Evolutionary conservation across 2,113 vertebrate species (phyloP).

Genomic region (Sphaerodactylus townsendi): DNA sequence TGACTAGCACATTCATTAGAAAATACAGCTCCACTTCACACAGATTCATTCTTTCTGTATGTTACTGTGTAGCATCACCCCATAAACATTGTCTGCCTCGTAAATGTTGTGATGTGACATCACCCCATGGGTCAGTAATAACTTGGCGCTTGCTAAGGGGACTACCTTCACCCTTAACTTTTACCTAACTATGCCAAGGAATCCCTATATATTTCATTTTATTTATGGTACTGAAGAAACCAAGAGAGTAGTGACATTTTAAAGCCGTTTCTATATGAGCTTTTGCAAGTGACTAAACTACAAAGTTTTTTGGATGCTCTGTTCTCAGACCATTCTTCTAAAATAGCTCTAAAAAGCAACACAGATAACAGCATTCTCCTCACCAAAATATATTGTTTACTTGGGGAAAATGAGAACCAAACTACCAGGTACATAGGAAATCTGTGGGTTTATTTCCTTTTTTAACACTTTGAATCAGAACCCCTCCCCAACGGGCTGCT

Average conservation of each 20-base stretch:
- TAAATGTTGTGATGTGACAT: no score
- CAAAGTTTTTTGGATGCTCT: background rate
- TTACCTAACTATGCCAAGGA: background rate
- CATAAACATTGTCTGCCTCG: no score
- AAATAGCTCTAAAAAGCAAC: background rate
- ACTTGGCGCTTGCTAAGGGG: no score
- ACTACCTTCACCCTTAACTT: no score
- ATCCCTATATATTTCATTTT: background rate
- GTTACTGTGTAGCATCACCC: no score
- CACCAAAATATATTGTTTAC: background rate
- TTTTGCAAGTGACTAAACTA: background rate
- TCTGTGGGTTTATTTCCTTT: no score
- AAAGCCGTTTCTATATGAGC: no score
- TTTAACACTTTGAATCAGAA: no score
- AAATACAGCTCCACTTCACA: background rate
- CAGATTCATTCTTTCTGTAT: background rate
- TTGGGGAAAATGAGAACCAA: background rate
- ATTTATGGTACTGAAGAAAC: background rate
- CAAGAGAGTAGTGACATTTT: background rate
- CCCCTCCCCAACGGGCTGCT: no score
- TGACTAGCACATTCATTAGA: background rate
- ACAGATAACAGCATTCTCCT: background rate
- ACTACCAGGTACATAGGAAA: no score
- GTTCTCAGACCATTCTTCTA: background rate
- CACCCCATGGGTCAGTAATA: no score